Evolutionary conservation across 2,888 invertebrate species (phyloP), one percentile per base, ranked within the genome.

Genomic region (Lymantria dispar): DNA sequence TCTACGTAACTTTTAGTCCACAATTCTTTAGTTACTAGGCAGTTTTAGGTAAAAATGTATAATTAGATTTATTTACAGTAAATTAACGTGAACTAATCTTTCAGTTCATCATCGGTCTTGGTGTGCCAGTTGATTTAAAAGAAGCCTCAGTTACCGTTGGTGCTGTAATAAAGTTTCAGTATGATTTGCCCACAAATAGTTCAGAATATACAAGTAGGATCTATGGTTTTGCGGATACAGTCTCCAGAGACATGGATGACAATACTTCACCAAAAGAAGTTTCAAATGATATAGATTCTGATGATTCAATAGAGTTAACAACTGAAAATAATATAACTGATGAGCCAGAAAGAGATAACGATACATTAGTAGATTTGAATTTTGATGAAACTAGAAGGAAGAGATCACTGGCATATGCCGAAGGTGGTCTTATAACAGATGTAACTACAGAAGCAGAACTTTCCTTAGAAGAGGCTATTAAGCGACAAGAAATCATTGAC

Each of bases 61-160:
- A 3, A 22, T 22, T 22, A 22, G 3, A 22, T 22, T 22, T 22
- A 22, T 22, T 22, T 22, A 22, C 22, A 22, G 2, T 22, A 36
- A 36, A 36, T 36, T 36, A 9, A 11, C 7, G 9, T 36, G 22
- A 36, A 36, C 1, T 3, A 3, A 38, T 38, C 8, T 38, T 38
- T 7, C 80, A 95, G 95, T 92, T 95, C 63, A 93, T 95, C 61
- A 91, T 94, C 47, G 94, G 94, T 69, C 84, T 95, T 51, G 94
- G 95, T 71, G 84, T 95, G 29, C 94, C 95, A 1, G 92, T 94
- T 30, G 94, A 94, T 70, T 80, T 94, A 12, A 92, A 92, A 74
- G 92, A 93, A 70, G 89, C 93, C 60, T 88, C 94, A 60, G 93
- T 95, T 7, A 93, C 94, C 11, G 89, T 94, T 36, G 94, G 95